A percentile compares a stretch with the other conserved stretches of the same genome.
These are phyloP conservation scores for Diploptera punctata DNA, from an alignment of 2,888 invertebrate species.

Conservation along the genomic window DNA sequence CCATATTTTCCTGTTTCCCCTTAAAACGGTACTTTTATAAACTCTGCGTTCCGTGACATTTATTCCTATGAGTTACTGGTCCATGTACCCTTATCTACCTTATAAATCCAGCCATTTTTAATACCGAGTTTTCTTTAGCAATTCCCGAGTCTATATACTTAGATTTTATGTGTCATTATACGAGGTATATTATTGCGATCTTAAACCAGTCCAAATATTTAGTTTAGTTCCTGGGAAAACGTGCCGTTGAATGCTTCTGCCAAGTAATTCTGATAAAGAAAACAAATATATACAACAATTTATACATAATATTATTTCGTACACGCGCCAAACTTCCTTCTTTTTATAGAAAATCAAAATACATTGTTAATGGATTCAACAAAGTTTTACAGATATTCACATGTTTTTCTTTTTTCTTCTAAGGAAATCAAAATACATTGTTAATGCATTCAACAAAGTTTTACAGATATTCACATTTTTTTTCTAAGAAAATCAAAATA, in stretches of 20 bases:
- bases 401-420: too few species aligned
- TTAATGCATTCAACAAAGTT: too few species aligned
- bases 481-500: too few species aligned
- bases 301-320: not conserved
- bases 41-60: slow-evolving; percentile 18
- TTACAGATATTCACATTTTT: too few species aligned
- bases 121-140: slow-evolving; percentile 35
- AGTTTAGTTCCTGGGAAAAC: slow-evolving; percentile 28
- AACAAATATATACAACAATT: not conserved
- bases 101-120: slow-evolving; percentile 39
- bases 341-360: too few species aligned
- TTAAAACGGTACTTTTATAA: slow-evolving; percentile 32
- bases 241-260: slow-evolving; percentile 32
- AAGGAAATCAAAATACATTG: too few species aligned
- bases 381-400: too few species aligned
- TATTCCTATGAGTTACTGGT: slow-evolving; percentile 19
- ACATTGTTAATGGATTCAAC: too few species aligned
- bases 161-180: slow-evolving; percentile 25
- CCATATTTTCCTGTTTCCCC: slow-evolving; percentile 20
- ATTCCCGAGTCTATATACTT: slow-evolving; percentile 27
- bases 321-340: too few species aligned
- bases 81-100: slow-evolving; percentile 26
- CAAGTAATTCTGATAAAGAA: slow-evolving; percentile 14
- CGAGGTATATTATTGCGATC: slow-evolving; percentile 22
- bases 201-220: slow-evolving; percentile 37